Evolutionary conservation across 2,113 vertebrate species (phyloP), one percentile per base, ranked within the genome.

Genomic region (Rynchops niger): DNA sequence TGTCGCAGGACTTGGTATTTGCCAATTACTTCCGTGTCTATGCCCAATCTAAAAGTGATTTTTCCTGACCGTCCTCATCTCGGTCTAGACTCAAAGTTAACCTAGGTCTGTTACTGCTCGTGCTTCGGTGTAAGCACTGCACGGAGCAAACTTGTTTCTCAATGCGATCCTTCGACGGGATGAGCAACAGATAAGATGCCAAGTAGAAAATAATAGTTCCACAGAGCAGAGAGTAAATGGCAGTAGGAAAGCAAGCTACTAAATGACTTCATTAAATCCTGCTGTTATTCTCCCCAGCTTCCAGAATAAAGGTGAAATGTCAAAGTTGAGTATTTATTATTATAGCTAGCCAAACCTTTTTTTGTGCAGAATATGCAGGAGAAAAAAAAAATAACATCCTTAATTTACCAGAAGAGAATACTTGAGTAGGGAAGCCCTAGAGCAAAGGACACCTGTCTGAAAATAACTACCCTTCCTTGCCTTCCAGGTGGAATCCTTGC

Each of bases 401-500:
- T 53, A 9, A 45, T 82, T 70, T 62, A 62, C 32, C 36, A 56
- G 40, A 63, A 50, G 43, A 65, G 36, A 56, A 61, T 42, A 42
- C 3, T 9, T 9, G 21, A 77, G 6, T 18, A 55, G 42, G 42
- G 63, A 83, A 90, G 43, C 23, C 29, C 30, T 40, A 53, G 5
- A 85, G n/a, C 47, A 86, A 86, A 50, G 6, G 11, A 2, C 36
- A 43, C 11, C 30, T 18, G 2, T 18, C 50, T 59, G n/a, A 85
- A 73, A 70, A 16, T 86, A 73, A 86, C 65, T 22, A 15, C 63
- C 6, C 0, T 42, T 67, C 38, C 23, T 86, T 73, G 36, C 81
- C 62, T 93, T 92, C 55, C 95, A 99, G 99, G 99, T 94, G 96
- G 73, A 61, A 88, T 99, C 65, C 93, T 99, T 55, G 94, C 97